Conservation (phyloP, 2,888 invertebrate genomes). For the Drosophila acutilabella region DNA sequence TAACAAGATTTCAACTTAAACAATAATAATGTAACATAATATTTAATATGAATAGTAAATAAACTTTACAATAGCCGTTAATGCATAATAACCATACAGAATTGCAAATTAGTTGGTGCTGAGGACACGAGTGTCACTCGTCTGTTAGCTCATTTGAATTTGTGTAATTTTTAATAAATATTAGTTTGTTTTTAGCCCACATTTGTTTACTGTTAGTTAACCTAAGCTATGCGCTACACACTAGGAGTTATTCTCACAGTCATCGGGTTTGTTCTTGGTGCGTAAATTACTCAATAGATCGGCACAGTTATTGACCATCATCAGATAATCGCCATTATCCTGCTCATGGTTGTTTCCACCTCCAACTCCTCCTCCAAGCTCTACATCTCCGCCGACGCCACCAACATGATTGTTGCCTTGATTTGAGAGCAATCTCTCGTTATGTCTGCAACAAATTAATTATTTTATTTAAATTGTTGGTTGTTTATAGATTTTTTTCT, state of each 20-base stretch:
- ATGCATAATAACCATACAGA: conserved; percentile 41
- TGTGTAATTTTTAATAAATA: conserved; percentile 68
- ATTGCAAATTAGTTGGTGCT: conserved; percentile 67
- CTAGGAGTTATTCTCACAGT: conserved; percentile 85
- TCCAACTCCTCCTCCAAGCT: conserved; percentile 30
- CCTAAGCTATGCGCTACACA: conserved; percentile 77
- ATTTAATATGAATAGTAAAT: conserved; percentile 6
- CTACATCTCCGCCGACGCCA: conserved; percentile 19
- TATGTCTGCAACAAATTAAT: conserved; percentile 55
- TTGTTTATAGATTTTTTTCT: background rate
- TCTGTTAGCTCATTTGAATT: conserved; percentile 48
- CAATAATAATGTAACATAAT: conserved; percentile 6
- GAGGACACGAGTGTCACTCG: conserved; percentile 20
- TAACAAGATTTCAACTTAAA: conserved; percentile 54
- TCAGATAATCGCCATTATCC: conserved; percentile 85
- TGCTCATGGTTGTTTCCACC: conserved; percentile 64
- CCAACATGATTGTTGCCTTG: conserved; percentile 61
- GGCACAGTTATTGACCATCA: conserved; percentile 88
- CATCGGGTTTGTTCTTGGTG: conserved; percentile 85
- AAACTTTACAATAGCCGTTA: conserved; percentile 62
- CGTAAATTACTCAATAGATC: conserved; percentile 87
- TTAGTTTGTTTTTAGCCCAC: conserved; percentile 54
- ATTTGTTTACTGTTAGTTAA: conserved; percentile 46
- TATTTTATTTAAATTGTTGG: background rate
- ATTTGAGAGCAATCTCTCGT: conserved; percentile 72